phyloP scores from a whole-genome alignment of 2,888 invertebrate species.

The Pristionchus maxplancki region DNA sequence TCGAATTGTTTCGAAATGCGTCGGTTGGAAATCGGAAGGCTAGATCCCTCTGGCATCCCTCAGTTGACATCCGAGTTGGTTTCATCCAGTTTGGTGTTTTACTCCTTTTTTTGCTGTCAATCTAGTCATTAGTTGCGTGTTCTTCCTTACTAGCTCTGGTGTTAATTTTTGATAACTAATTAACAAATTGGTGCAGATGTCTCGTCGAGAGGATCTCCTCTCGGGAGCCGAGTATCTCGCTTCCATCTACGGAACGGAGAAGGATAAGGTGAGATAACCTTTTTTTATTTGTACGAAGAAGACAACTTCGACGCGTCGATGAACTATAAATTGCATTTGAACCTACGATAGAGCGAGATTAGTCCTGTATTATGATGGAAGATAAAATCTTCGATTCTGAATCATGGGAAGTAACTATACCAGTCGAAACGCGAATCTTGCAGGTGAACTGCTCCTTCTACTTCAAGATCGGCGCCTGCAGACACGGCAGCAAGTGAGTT shows the following conservation, averaged over 20 bases:
- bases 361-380: no score
- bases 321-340: no score
- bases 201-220: constrained; percentile 51
- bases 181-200: background rate
- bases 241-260: constrained; percentile 97
- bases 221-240: constrained; percentile 92
- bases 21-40: no score
- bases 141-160: no score
- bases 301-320: no score
- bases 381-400: background rate
- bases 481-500: constrained; percentile 90
- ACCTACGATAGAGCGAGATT: no score
- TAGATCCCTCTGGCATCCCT: no score
- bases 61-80: no score
- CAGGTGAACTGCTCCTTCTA: constrained; percentile 97
- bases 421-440: background rate
- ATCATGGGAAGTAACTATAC: background rate
- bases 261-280: constrained; percentile 85
- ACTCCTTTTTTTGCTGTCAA: no score
- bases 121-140: no score
- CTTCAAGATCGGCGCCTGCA: constrained; percentile 98
- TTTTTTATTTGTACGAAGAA: no score
- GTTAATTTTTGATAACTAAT: background rate
- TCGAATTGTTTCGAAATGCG: no score
- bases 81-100: background rate